Evolutionary conservation across 2,888 invertebrate species (phyloP).

Genomic region (Diarsia brunnea): DNA sequence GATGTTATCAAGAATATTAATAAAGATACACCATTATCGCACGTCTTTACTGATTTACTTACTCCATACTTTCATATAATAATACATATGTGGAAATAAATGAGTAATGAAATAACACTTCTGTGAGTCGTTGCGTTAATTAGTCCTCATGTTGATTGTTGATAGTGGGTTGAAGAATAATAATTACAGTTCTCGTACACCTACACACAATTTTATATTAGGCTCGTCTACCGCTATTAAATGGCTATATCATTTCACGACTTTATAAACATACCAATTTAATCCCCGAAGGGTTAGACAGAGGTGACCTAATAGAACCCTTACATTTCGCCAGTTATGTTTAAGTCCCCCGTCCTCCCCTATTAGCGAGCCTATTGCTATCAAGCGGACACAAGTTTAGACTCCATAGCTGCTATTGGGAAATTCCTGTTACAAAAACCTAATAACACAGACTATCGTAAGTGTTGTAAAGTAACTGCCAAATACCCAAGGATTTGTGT

Average conservation of each 20-base stretch:
- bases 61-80: neutral
- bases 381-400: too few species aligned
- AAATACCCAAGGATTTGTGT: neutral
- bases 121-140: neutral
- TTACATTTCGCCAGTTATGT: too few species aligned
- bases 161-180: neutral
- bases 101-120: conserved; percentile 10
- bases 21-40: neutral
- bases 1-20: conserved; percentile 24
- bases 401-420: too few species aligned
- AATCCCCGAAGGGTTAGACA: too few species aligned
- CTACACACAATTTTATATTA: neutral
- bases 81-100: neutral
- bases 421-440: too few species aligned
- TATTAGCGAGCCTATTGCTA: too few species aligned
- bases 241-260: neutral
- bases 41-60: neutral
- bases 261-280: neutral
- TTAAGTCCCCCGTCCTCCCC: too few species aligned
- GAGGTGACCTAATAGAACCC: too few species aligned
- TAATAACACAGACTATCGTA: too few species aligned
- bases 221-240: neutral
- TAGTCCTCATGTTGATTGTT: neutral
- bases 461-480: too few species aligned
- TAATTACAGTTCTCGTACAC: neutral